A percentile compares a stretch with the other conserved stretches of the same genome.
phyloP scores from a whole-genome alignment of 2,113 vertebrate genomes.

The Cariama cristata region DNA sequence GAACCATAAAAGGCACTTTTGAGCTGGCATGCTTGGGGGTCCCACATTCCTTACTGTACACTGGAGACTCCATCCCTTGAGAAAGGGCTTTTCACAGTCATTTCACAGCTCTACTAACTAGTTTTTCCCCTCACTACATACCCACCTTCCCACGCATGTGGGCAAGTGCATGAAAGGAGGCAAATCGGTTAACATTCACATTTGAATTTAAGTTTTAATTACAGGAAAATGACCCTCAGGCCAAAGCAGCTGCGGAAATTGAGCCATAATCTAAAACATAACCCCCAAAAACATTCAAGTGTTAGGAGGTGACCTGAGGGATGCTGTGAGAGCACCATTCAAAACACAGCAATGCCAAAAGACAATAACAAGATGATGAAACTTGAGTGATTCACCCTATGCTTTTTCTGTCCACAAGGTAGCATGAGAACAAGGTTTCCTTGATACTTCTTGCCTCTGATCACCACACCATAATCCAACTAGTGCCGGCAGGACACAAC shows the following conservation, averaged over 20 bases:
- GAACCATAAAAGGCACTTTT: not conserved
- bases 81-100: not conserved
- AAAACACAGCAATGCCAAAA: not conserved
- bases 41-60: not conserved
- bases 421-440: not conserved
- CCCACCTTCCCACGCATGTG: rapidly evolving
- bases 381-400: not conserved
- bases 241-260: not conserved
- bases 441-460: not conserved
- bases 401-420: not conserved
- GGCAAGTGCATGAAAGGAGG: not conserved
- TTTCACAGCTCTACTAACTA: not conserved
- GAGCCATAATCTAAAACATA: not conserved
- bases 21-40: not conserved
- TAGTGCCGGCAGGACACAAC: not conserved
- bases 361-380: not conserved
- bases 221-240: not conserved
- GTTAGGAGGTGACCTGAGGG: not conserved
- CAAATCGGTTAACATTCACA: not conserved
- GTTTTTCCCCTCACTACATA: not conserved
- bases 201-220: not conserved
- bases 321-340: not conserved
- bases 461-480: not conserved
- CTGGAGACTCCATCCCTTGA: not conserved
- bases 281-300: not conserved